A percentile compares a stretch with the other conserved stretches of the same genome.
Conservation (phyloP, 1,140 invertebrate species). For the Drosophila kikkawai region DNA sequence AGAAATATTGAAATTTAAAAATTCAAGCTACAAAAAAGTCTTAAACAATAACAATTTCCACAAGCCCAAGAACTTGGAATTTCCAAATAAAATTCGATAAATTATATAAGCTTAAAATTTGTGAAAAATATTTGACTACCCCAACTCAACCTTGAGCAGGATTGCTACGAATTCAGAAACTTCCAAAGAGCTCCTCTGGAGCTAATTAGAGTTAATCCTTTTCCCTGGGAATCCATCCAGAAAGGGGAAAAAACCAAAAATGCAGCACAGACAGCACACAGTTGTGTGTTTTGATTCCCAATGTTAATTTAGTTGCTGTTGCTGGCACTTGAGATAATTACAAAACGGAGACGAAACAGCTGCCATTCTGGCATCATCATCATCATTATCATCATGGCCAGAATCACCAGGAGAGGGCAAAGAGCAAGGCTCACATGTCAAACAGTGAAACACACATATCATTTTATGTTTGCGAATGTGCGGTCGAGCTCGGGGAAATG, state of each 20-base stretch:
- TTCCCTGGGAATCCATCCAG: not conserved
- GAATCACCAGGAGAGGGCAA: not conserved
- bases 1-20: not conserved
- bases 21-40: not conserved
- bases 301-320: constrained; percentile 52
- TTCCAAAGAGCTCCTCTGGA: not conserved
- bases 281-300: not conserved
- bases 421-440: constrained; percentile 35
- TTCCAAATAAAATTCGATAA: not conserved
- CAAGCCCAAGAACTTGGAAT: not conserved
- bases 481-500: constrained; percentile 4
- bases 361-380: constrained; percentile 3
- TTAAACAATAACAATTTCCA: not conserved
- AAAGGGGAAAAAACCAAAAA: not conserved
- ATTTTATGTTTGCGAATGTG: constrained; percentile 24
- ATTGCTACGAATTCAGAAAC: not conserved
- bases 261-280: not conserved
- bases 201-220: constrained; percentile 2
- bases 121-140: not conserved
- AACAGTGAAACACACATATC: constrained; percentile 28
- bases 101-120: not conserved
- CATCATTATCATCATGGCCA: not conserved
- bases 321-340: constrained; percentile 68
- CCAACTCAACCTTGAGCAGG: not conserved
- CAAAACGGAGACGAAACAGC: constrained; percentile 42